Conservation (phyloP, 2,888 invertebrate genomes). For the Orthosia gracilis region DNA sequence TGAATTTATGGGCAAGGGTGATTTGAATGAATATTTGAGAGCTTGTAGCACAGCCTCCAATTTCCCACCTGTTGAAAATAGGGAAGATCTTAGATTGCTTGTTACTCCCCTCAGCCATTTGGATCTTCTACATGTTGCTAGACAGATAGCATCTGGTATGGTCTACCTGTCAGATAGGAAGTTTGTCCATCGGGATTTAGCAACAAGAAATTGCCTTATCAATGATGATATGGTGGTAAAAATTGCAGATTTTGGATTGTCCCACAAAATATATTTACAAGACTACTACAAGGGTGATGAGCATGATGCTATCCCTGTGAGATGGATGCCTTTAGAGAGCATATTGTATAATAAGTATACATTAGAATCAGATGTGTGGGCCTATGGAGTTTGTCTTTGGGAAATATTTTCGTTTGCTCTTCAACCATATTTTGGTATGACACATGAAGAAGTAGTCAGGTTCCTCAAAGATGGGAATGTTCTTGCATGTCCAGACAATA, state of each 20-base stretch:
- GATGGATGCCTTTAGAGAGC: constrained; percentile 99
- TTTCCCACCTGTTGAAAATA: constrained; percentile 93
- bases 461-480: constrained; percentile 98
- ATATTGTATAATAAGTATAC: constrained; percentile 99
- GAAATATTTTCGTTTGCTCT: constrained; percentile 99
- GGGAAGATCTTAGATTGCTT: constrained; percentile 91
- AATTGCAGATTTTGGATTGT: constrained; percentile 99
- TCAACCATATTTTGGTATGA: constrained; percentile 99
- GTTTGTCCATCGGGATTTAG: constrained; percentile 98
- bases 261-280: constrained; percentile 98
- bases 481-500: constrained; percentile 97
- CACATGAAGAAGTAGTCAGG: constrained; percentile 98
- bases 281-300: constrained; percentile 99
- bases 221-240: constrained; percentile 98
- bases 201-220: constrained; percentile 98
- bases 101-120: constrained; percentile 94
- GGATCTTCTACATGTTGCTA: constrained; percentile 96
- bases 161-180: constrained; percentile 98
- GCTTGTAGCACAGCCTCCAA: constrained; percentile 97
- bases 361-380: constrained; percentile 99
- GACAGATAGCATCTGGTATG: constrained; percentile 98
- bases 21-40: constrained; percentile 98
- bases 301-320: constrained; percentile 98
- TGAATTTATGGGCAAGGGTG: constrained; percentile 99
- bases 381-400: constrained; percentile 99